These are phyloP conservation scores for Cryptocheilus praepositus DNA, from an alignment of 2,888 invertebrate species.

Conservation along the genomic window DNA sequence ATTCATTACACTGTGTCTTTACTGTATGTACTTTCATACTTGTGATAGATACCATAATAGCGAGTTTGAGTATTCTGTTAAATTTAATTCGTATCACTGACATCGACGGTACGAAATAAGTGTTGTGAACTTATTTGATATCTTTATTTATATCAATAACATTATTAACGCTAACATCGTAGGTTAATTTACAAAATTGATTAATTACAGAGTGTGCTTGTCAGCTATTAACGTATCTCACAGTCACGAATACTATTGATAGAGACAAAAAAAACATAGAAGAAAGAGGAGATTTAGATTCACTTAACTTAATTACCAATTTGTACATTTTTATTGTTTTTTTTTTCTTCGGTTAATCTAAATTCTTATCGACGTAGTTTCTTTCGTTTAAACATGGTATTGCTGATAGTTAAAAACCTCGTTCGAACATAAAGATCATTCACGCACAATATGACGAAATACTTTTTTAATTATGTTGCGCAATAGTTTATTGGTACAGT, in stretches of 20 bases:
- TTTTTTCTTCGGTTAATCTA: conserved; percentile 13
- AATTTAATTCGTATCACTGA: conserved; percentile 20
- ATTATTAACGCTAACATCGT: conserved; percentile 50
- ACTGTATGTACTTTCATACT: not conserved
- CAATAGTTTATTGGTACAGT: too few species aligned
- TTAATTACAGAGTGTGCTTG: conserved; percentile 53
- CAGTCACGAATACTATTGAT: conserved; percentile 44
- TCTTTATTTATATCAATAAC: conserved; percentile 51
- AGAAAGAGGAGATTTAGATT: not conserved
- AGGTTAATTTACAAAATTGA: conserved; percentile 51
- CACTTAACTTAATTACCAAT: conserved; percentile 51
- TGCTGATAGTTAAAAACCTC: not conserved
- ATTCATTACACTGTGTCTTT: not conserved
- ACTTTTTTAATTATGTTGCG: too few species aligned
- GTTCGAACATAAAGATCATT: not conserved
- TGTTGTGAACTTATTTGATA: conserved; percentile 39
- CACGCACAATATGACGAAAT: conserved; percentile 1
- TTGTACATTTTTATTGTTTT: conserved; percentile 55
- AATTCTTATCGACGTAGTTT: conserved; percentile 28
- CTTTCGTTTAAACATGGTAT: conserved; percentile 19
- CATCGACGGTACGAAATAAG: conserved; percentile 21
- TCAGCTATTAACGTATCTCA: conserved; percentile 47
- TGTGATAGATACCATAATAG: too few species aligned
- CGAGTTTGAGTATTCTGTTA: conserved; percentile 39
- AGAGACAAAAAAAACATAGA: conserved; percentile 19